Conservation (phyloP, 2,113 vertebrate genomes). For the Motacilla tschutschensis region DNA sequence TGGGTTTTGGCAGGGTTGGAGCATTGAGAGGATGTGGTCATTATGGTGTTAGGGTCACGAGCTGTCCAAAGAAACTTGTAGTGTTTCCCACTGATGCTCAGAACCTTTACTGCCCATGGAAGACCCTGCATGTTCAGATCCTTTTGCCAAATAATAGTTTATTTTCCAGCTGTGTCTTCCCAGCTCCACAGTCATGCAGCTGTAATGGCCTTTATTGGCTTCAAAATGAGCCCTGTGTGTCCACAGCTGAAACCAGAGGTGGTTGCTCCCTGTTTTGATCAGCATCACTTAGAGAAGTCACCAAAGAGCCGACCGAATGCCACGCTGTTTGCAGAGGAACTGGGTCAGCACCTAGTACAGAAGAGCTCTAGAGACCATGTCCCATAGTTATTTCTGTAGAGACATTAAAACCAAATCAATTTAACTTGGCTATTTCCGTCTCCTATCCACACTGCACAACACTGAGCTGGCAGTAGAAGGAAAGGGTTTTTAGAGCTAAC, state of each 20-base stretch:
- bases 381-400: background rate
- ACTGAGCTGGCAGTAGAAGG: background rate
- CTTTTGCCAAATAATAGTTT: background rate
- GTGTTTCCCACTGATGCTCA: background rate
- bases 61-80: background rate
- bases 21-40: background rate
- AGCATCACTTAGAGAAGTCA: background rate
- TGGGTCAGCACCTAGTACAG: background rate
- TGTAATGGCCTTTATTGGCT: background rate
- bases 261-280: background rate
- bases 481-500: background rate
- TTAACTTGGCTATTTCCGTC: background rate
- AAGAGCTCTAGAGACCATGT: background rate
- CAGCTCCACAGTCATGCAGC: background rate
- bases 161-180: background rate
- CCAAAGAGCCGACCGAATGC: background rate
- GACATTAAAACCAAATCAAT: background rate
- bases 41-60: background rate
- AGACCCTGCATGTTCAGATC: background rate
- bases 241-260: background rate
- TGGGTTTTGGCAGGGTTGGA: background rate
- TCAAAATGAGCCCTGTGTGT: background rate
- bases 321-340: background rate
- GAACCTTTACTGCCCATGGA: background rate
- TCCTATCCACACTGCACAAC: background rate